phyloP scores from a whole-genome alignment of 2,113 vertebrate species.

The Eleginops maclovinus region DNA sequence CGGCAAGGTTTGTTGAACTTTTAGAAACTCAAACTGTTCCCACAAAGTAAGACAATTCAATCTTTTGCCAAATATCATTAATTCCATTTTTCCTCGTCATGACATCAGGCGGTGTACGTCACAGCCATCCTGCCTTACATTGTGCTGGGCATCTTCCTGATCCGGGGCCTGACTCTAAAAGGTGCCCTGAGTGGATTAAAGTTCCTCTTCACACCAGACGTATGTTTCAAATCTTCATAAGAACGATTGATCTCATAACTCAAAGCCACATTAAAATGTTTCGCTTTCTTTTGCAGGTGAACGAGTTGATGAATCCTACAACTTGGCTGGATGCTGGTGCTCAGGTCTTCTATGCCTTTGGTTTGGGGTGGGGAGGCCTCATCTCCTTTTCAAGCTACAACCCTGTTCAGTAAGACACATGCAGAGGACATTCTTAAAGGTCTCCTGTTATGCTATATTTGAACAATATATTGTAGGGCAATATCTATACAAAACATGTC shows the following conservation, averaged over 20 bases:
- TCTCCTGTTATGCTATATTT: too few species aligned
- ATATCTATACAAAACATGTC: too few species aligned
- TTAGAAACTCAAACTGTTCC: background rate
- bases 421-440: background rate
- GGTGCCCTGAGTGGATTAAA: conserved; percentile 87
- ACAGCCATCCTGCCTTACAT: conserved; percentile 93
- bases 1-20: conserved; percentile 86
- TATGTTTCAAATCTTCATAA: conserved; percentile 65
- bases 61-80: too few species aligned
- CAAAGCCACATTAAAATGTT: background rate
- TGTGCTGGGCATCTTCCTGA: conserved; percentile 91
- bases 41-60: too few species aligned
- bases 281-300: conserved; percentile 74
- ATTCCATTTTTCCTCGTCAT: background rate
- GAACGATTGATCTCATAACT: background rate
- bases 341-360: conserved; percentile 94
- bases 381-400: conserved; percentile 98
- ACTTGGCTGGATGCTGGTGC: conserved; percentile 94
- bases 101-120: conserved; percentile 89
- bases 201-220: conserved; percentile 92
- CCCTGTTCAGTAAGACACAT: conserved; percentile 89
- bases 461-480: too few species aligned
- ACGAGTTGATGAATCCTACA: conserved; percentile 86
- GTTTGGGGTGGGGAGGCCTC: conserved; percentile 92
- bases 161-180: conserved; percentile 91